Evolutionary conservation across 2,888 invertebrate species (phyloP).

Genomic region (Stratiomys singularior): DNA sequence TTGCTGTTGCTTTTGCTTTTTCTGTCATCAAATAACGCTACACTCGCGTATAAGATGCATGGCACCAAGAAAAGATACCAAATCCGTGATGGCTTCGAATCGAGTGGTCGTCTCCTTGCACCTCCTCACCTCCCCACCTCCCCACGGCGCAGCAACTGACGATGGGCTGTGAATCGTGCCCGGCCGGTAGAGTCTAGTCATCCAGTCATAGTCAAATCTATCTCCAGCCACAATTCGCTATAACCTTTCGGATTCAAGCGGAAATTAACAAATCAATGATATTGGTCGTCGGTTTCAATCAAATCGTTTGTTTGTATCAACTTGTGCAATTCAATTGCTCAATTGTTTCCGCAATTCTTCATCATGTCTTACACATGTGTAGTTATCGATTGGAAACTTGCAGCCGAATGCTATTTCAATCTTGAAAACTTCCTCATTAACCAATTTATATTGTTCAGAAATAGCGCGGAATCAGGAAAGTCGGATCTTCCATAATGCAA

Average conservation of each 20-base stretch:
- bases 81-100: constrained; percentile 8
- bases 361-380: background rate
- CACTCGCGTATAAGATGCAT: background rate
- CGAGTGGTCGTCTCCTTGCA: constrained; percentile 9
- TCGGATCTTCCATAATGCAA: too few species aligned
- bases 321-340: background rate
- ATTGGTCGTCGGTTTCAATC: constrained; percentile 11
- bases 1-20: constrained; percentile 14
- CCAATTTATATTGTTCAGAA: too few species aligned
- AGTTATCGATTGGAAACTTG: too few species aligned
- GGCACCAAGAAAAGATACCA: background rate
- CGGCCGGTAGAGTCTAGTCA: background rate
- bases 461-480: too few species aligned
- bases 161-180: background rate
- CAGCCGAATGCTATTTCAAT: too few species aligned
- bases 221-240: background rate
- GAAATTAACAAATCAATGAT: constrained; percentile 22
- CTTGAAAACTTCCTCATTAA: too few species aligned
- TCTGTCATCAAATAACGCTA: constrained; percentile 30
- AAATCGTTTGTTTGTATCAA: constrained; percentile 2
- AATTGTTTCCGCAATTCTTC: background rate
- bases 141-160: background rate
- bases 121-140: background rate
- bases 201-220: background rate
- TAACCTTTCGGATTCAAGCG: background rate